Base-by-base conservation (phyloP, 2,888 invertebrate species). In the Andrena haemorrhoa region DNA sequence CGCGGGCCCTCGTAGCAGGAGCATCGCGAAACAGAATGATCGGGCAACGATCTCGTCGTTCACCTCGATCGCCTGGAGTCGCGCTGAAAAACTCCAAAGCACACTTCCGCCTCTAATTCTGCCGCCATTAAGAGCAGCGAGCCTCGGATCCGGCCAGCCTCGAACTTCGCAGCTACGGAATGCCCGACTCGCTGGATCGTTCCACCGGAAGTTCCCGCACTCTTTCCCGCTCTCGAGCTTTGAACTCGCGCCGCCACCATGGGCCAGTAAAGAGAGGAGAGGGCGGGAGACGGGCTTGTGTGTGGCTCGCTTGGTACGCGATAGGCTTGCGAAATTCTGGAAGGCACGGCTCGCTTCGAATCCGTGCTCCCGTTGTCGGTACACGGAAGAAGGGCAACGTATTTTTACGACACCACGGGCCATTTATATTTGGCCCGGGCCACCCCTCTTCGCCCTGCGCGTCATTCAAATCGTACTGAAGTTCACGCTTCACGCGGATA, bases 121-220 rank as follows among this genome's bases (percentile, higher is more conserved):
- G 85, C 72, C 58, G 66, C 82, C 85, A 85, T 87, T 86, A 86
- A 85, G 75, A 74, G 41, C 63, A 74, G 41, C 63, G 51, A 60
- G 69, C 82, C 81, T 63, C 70, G 72, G 72, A 78, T 71, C 51
- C 75, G 61, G 68, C 71, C 65, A 60, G 79, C 53, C 79, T 74
- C 81, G 76, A 73, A 82, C 70, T 84, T 83, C 58, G 79, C 75
- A 78, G 80, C 81, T 85, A 72, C 68, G 87, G 87, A 88, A 86
- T 88, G 83, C 71, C 83, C 70, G 76, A 71, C 81, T 82, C 84
- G 83, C 49, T 78, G 83, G 69, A 76, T 86, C 87, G 88, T 85
- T 86, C 79, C 88, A 88, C 91, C 92, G 92, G 92, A 92, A 92
- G 91, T 91, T 90, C 89, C 88, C 90, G 90, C 88, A 86, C 89